Evolutionary conservation across 2,113 vertebrate genomes (phyloP).

Genomic region (Callorhinus ursinus): DNA sequence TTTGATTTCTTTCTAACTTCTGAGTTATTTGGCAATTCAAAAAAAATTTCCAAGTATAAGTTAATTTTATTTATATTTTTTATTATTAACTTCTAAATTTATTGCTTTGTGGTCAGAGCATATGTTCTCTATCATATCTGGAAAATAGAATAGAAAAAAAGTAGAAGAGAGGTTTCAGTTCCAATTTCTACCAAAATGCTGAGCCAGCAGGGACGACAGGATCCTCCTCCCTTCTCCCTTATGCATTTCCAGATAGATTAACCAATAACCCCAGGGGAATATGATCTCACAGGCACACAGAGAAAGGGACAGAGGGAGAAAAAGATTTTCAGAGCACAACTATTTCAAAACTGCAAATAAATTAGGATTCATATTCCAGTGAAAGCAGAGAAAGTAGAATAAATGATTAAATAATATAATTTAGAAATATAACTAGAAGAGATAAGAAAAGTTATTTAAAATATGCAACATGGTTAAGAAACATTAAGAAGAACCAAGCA

Average conservation of each 20-base stretch:
- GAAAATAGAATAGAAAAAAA: background rate
- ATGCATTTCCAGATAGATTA: background rate
- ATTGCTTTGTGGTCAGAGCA: conserved; percentile 15
- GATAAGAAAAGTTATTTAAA: background rate
- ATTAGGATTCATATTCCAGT: background rate
- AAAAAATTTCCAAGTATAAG: background rate
- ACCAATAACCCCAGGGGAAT: background rate
- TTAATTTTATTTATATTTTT: conserved; percentile 53
- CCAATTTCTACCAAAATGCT: background rate
- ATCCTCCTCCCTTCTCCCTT: background rate
- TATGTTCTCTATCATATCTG: background rate
- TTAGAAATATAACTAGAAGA: background rate
- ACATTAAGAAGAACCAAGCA: background rate
- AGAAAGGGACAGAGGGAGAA: background rate
- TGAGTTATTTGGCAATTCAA: background rate
- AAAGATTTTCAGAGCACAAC: background rate
- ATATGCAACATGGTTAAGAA: background rate
- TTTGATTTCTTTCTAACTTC: conserved; percentile 16
- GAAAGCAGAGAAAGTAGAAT: background rate
- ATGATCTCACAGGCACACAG: background rate
- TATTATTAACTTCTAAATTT: conserved; percentile 46
- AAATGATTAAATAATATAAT: background rate
- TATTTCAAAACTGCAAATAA: conserved; percentile 15
- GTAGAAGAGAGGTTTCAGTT: background rate
- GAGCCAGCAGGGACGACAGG: background rate